Conservation (phyloP, 2,888 invertebrate species). For the Dryobota labecula region DNA sequence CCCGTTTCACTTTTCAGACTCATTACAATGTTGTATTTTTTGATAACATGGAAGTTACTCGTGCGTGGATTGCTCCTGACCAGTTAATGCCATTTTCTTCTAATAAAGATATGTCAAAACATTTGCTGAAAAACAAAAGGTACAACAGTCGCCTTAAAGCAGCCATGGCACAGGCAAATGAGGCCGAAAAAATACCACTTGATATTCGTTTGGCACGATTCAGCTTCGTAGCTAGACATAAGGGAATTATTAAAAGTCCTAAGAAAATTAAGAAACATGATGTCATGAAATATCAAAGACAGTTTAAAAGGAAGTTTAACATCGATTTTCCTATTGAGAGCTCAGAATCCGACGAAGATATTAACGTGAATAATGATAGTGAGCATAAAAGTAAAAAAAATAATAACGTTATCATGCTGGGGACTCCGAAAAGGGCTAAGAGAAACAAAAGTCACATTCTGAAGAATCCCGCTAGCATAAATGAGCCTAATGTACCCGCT, state of each 20-base stretch:
- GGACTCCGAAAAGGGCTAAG: slow-evolving; percentile 69
- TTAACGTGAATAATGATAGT: slow-evolving; percentile 28
- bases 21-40: slow-evolving; percentile 91
- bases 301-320: slow-evolving; percentile 77
- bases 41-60: slow-evolving; percentile 80
- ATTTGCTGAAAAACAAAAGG: slow-evolving; percentile 66
- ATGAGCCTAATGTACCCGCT: slow-evolving; percentile 6
- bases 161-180: slow-evolving; percentile 82
- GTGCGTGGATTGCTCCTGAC: slow-evolving; percentile 85
- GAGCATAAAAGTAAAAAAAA: slow-evolving; percentile 47
- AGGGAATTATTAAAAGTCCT: slow-evolving; percentile 80
- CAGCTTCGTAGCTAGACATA: slow-evolving; percentile 86
- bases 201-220: slow-evolving; percentile 81
- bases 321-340: slow-evolving; percentile 76
- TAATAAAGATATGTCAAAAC: slow-evolving; percentile 69
- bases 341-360: slow-evolving; percentile 73
- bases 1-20: slow-evolving; percentile 79
- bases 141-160: slow-evolving; percentile 76
- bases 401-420: slow-evolving; percentile 71
- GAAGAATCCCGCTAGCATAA: slow-evolving; percentile 6
- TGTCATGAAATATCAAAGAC: slow-evolving; percentile 74
- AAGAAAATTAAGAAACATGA: slow-evolving; percentile 76
- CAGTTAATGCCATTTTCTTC: slow-evolving; percentile 79
- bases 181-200: slow-evolving; percentile 79
- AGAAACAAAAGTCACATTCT: slow-evolving; percentile 6